These are phyloP conservation scores for Hypotaenidia philippensis DNA, from an alignment of 2,797 vertebrate species.

Conservation along the genomic window DNA sequence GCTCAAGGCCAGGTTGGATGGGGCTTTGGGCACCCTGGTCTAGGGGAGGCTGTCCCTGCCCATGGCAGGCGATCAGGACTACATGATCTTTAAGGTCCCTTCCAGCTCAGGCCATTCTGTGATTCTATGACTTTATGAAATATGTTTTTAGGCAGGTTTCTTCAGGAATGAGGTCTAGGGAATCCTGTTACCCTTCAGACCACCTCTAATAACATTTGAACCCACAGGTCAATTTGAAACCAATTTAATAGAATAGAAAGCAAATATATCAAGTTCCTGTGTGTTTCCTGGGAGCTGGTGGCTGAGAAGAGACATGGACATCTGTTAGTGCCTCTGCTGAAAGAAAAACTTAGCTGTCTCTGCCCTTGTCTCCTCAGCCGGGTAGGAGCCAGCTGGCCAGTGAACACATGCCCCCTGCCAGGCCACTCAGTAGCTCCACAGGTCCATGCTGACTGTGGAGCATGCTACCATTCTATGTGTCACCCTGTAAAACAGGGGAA, in stretches of 20 bases:
- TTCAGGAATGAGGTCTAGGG: neutral
- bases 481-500: neutral
- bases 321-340: neutral
- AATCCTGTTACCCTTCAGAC: neutral
- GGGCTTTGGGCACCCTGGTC: no score
- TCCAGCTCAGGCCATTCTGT: no score
- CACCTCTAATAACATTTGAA: neutral
- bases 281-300: neutral
- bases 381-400: neutral
- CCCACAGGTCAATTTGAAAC: neutral
- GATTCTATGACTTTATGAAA: no score
- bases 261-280: neutral
- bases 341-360: neutral
- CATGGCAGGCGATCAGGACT: no score
- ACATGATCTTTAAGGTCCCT: no score
- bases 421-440: neutral
- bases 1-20: no score
- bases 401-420: neutral
- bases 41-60: no score
- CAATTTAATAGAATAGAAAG: neutral
- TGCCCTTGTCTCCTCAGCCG: neutral
- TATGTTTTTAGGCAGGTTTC: neutral
- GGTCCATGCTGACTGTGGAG: neutral
- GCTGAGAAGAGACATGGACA: neutral
- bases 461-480: neutral